Conservation (phyloP, 2,888 invertebrate species). For the Cerceris ruficornis region DNA sequence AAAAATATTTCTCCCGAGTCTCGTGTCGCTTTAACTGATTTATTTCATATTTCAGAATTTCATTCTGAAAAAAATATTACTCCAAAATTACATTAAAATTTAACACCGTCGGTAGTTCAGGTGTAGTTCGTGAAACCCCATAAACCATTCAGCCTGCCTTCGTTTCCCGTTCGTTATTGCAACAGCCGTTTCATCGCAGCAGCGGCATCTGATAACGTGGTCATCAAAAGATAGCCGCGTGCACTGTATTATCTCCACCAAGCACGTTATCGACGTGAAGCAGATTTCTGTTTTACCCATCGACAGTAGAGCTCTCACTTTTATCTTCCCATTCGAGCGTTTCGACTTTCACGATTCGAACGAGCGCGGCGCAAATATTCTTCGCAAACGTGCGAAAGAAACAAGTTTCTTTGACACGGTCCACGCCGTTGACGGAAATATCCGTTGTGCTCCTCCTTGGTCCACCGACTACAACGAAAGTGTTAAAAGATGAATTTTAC, state of each 20-base stretch:
- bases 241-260: slow-evolving; percentile 7
- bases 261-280: slow-evolving; percentile 33
- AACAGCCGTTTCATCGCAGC: neutral
- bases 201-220: slow-evolving; percentile 2
- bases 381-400: neutral
- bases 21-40: no score
- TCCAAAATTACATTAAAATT: no score
- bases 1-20: no score
- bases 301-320: slow-evolving; percentile 1
- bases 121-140: no score
- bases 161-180: neutral
- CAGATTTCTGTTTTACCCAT: slow-evolving; percentile 36
- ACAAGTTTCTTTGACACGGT: neutral
- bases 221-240: neutral
- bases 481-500: no score
- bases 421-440: no score
- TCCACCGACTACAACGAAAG: no score
- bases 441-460: no score
- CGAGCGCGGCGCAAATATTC: slow-evolving; percentile 42
- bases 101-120: no score
- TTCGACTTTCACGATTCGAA: slow-evolving; percentile 11
- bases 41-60: no score
- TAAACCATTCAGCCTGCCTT: neutral
- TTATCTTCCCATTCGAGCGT: neutral
- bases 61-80: no score